Evolutionary conservation across 2,797 vertebrate species (phyloP), one percentile per base, ranked within the genome.

Genomic region (Danionella dracula): DNA sequence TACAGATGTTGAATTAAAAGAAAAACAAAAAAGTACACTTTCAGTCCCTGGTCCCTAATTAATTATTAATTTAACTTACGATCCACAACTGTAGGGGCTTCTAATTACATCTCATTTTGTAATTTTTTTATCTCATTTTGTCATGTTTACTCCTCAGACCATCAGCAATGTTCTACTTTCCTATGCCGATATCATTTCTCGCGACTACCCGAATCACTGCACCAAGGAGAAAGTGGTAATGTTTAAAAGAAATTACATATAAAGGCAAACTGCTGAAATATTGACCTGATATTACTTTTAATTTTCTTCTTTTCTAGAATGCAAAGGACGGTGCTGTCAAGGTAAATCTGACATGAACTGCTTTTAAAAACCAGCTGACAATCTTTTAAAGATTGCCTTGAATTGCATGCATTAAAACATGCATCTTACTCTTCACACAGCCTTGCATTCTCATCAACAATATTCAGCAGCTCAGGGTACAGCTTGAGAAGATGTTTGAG

Each of bases 401-500:
- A n/a, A n/a, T n/a, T n/a, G n/a, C n/a, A n/a, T n/a, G n/a, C n/a
- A n/a, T n/a, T n/a, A n/a, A n/a, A n/a, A n/a, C n/a, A n/a, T n/a
- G n/a, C n/a, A n/a, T 64, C 17, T 31, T 16, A 46, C 37, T 48
- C 7, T 65, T 9, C 5, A 31, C 12, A 44, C 74, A 96, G 94
- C 93, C 94, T 66, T 99, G 96, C 82, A 98, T 99, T 85, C 89
- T 99, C 74, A 99, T 99, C 83, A 99, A 99, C 83, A 99, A 99
- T 82, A 98, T 98, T 32, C 96, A 99, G 53, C 96, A 99, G 82
- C 90, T 99, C 1, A 89, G 96, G 0, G 96, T 99, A 38, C 96
- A 99, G 80, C 85, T 99, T 0, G 95, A 99, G 87, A 99, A 97
- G 87, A 99, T 99, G 95, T 99, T 99, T 66, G 95, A 99, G 81